These are phyloP conservation scores for Acleris holmiana DNA, from an alignment of 2,888 invertebrate species.

Conservation along the genomic window DNA sequence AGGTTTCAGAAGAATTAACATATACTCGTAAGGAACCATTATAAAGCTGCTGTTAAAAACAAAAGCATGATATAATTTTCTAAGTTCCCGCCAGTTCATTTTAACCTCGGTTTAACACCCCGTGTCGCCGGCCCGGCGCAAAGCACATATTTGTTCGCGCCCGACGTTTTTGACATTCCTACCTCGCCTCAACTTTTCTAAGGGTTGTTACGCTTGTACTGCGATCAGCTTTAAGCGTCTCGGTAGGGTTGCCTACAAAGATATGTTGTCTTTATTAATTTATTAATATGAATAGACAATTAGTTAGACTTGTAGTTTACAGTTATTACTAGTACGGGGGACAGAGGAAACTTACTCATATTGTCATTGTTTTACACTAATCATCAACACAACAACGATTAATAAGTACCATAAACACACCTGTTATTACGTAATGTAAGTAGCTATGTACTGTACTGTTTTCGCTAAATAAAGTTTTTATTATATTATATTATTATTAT, in stretches of 20 bases:
- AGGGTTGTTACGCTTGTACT: slow-evolving; percentile 66
- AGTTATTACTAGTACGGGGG: too few species aligned
- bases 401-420: too few species aligned
- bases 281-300: background rate
- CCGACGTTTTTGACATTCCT: slow-evolving; percentile 79
- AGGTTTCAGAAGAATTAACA: too few species aligned
- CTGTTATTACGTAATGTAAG: too few species aligned
- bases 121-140: slow-evolving; percentile 55
- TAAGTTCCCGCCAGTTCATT: background rate
- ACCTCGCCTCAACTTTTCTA: slow-evolving; percentile 75
- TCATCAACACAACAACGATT: too few species aligned
- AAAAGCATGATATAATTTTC: background rate
- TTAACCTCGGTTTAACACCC: slow-evolving; percentile 45
- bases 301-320: background rate
- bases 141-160: slow-evolving; percentile 82
- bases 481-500: too few species aligned
- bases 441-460: too few species aligned
- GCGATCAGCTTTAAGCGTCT: slow-evolving; percentile 48
- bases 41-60: background rate
- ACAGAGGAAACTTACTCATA: too few species aligned
- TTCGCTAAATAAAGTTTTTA: too few species aligned
- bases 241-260: slow-evolving; percentile 39
- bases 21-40: too few species aligned
- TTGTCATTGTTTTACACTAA: too few species aligned
- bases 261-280: background rate